A percentile compares a stretch with the other conserved stretches of the same genome.
phyloP scores from a whole-genome alignment of 2,797 vertebrate species.

The Eidolon dupreanum region DNA sequence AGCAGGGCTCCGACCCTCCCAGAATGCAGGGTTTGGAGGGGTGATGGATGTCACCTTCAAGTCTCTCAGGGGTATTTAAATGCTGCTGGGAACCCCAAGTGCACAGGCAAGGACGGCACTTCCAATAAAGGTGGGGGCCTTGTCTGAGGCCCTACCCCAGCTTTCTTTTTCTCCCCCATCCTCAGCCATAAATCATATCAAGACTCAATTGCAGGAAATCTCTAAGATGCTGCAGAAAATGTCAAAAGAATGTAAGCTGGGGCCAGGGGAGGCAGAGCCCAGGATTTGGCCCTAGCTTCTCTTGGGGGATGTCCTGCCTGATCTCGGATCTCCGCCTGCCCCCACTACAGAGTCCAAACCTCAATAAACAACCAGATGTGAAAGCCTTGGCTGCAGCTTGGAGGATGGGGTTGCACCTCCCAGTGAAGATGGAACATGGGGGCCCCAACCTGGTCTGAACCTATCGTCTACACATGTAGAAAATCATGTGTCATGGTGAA shows the following conservation, averaged over 20 bases:
- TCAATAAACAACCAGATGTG: neutral
- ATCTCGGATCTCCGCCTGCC: neutral
- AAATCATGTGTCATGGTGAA: neutral
- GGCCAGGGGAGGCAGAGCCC: fast-evolving
- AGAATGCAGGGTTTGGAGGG: neutral
- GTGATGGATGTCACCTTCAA: neutral
- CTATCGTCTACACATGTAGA: neutral
- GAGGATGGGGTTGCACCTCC: neutral
- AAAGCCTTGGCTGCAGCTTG: neutral
- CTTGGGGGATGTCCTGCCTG: neutral
- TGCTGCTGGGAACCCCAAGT: neutral
- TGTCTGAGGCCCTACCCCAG: neutral
- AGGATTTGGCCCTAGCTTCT: neutral
- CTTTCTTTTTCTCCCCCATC: neutral
- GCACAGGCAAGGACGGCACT: neutral
- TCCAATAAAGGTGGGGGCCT: neutral
- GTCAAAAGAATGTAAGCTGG: neutral
- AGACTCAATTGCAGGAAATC: neutral
- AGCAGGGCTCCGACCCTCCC: neutral
- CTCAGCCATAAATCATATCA: neutral
- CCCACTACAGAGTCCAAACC: neutral
- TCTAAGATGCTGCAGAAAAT: neutral
- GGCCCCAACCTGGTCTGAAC: neutral
- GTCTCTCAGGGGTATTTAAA: neutral
- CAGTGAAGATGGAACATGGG: neutral